Percentiles rank a stretch among this genome's conserved stretches.
Conservation (phyloP, 2,113 vertebrate species). For the Raja brachyura region DNA sequence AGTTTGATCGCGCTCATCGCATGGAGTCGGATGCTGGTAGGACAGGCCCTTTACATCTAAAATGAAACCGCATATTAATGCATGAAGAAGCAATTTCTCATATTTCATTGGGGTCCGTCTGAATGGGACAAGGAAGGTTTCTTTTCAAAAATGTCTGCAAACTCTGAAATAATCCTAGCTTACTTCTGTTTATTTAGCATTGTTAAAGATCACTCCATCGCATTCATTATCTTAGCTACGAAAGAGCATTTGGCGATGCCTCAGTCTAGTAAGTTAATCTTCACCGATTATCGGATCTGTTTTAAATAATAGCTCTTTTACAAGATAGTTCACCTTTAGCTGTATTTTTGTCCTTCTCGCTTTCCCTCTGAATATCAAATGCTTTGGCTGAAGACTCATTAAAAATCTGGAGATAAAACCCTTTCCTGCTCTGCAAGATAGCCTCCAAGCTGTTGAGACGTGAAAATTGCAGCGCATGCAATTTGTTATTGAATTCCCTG, state of each 20-base stretch:
- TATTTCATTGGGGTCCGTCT: background rate
- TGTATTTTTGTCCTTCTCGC: background rate
- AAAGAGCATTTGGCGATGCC: background rate
- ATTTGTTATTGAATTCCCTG: background rate
- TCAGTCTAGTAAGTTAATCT: background rate
- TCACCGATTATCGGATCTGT: background rate
- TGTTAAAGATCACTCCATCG: background rate
- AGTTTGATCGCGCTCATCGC: too few relatives aligned
- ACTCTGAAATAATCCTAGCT: background rate
- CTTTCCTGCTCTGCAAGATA: background rate
- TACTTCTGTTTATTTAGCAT: constrained; percentile 11
- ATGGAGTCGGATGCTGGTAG: too few relatives aligned
- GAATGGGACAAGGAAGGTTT: background rate
- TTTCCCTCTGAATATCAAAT: constrained; percentile 5
- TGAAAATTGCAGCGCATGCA: background rate
- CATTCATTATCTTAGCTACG: background rate
- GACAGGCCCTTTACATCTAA: too few relatives aligned
- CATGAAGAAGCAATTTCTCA: background rate
- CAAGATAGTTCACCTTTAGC: background rate
- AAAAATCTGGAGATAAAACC: background rate
- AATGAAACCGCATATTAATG: background rate
- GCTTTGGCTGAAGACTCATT: constrained; percentile 23
- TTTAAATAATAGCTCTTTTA: background rate
- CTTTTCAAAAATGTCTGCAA: background rate
- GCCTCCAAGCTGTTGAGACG: constrained; percentile 1